Evolutionary conservation across 2,797 vertebrate genomes (phyloP).

Genomic region (Urophycis tenuis): DNA sequence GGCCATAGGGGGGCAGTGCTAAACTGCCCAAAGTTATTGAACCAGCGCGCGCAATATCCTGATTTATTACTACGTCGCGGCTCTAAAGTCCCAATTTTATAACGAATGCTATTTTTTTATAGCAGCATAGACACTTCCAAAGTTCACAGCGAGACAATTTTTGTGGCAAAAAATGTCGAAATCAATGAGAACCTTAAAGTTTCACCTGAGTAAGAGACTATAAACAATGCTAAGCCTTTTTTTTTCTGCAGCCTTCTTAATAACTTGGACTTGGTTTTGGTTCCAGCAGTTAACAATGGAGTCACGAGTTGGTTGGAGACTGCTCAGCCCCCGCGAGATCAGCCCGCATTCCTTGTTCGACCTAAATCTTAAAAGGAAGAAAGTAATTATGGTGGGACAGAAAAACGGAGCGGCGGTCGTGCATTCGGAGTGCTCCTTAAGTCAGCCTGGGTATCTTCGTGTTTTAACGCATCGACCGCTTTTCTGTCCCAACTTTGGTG

Average conservation of each 20-base stretch:
- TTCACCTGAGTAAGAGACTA: constrained; percentile 18
- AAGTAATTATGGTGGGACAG: constrained; percentile 19
- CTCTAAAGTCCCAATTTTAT: constrained; percentile 19
- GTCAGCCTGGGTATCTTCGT: neutral
- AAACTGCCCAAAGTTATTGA: constrained; percentile 8
- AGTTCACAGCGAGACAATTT: constrained; percentile 11
- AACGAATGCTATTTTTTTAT: constrained; percentile 9
- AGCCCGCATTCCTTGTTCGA: constrained; percentile 56
- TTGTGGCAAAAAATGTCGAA: constrained; percentile 16
- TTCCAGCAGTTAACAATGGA: constrained; percentile 48
- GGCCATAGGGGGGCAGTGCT: constrained; percentile 60
- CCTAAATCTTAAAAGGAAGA: constrained; percentile 57
- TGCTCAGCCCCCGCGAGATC: constrained; percentile 53
- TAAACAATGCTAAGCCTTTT: constrained; percentile 37
- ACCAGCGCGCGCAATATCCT: constrained; percentile 1
- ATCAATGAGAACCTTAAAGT: constrained; percentile 24
- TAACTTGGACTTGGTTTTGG: constrained; percentile 37
- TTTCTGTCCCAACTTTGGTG: too few relatives aligned
- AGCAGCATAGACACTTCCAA: constrained; percentile 18
- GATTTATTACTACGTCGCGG: constrained; percentile 30
- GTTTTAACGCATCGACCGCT: too few relatives aligned
- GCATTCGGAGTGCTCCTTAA: constrained; percentile 3
- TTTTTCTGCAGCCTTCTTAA: constrained; percentile 23
- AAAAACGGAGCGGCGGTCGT: constrained; percentile 26
- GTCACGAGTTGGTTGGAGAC: constrained; percentile 60